Evolutionary conservation across 2,888 invertebrate species (phyloP).

Genomic region (Thecophora atra): DNA sequence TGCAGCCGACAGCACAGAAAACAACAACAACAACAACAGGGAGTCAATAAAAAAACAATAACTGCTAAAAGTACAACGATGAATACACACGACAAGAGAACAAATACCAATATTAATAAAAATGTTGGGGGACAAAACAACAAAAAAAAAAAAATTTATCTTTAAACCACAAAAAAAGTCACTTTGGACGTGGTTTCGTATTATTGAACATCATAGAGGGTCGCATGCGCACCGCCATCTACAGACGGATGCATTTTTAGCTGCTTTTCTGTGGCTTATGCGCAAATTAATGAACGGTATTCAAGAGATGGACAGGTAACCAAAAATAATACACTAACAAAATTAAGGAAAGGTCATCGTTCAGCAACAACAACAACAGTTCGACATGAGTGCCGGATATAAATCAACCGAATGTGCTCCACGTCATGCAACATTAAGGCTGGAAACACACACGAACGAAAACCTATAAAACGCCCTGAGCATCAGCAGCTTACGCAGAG

Average conservation of each 20-base stretch:
- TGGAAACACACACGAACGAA: not conserved
- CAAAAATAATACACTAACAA: not conserved
- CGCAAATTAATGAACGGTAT: conserved; percentile 39
- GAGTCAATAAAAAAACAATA: conserved; percentile 41
- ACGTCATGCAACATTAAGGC: conserved; percentile 19
- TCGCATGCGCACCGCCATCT: conserved; percentile 30
- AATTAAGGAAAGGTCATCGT: not conserved
- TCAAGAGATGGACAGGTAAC: not conserved
- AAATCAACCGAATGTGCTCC: conserved; percentile 29
- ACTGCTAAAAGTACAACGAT: conserved; percentile 40
- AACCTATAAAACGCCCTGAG: not conserved
- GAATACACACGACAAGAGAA: conserved; percentile 21
- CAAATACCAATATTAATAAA: conserved; percentile 27
- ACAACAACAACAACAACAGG: conserved; percentile 35
- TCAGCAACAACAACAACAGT: conserved; percentile 10
- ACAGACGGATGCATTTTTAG: conserved; percentile 3
- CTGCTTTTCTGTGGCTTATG: conserved; percentile 39
- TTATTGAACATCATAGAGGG: conserved; percentile 10
- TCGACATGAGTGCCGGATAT: conserved; percentile 21
- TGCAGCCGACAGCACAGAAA: conserved; percentile 41
- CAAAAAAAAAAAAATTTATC: conserved; percentile 16
- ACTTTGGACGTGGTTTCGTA: not conserved
- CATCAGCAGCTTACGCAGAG: not conserved
- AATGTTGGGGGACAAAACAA: too few relatives aligned
- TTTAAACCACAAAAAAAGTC: not conserved